Evolutionary conservation across 2,797 vertebrate species (phyloP).

Genomic region (Chiroxiphia lanceolata): DNA sequence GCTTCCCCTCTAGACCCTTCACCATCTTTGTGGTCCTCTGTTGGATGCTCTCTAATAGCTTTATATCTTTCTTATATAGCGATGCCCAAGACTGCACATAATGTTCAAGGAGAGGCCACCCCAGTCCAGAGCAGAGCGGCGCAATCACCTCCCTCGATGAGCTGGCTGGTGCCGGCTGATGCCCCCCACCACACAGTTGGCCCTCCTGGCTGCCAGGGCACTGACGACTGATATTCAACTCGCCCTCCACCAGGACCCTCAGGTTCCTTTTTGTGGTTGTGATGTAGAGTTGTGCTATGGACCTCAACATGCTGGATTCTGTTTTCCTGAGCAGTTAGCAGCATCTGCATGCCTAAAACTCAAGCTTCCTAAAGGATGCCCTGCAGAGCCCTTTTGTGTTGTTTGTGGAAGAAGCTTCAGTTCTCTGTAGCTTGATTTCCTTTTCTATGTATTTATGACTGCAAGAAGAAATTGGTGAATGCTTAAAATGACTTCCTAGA

Average conservation of each 20-base stretch:
- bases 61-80: fast-evolving
- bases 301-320: no score
- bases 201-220: not conserved
- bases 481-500: not conserved
- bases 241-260: not conserved
- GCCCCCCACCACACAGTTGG: fast-evolving
- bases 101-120: fast-evolving
- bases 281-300: not conserved
- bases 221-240: fast-evolving
- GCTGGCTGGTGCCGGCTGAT: fast-evolving
- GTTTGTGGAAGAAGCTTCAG: not conserved
- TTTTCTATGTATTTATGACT: not conserved
- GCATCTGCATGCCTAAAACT: not conserved
- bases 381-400: not conserved
- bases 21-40: fast-evolving
- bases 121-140: not conserved
- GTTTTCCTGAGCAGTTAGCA: not conserved
- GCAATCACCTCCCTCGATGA: fast-evolving
- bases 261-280: fast-evolving
- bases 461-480: not conserved
- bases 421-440: not conserved
- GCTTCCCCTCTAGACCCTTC: not conserved
- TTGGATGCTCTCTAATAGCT: not conserved
- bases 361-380: not conserved
- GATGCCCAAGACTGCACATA: not conserved